These are phyloP conservation scores for Epirrita christyi DNA, from an alignment of 2,888 invertebrate species.

Conservation along the genomic window DNA sequence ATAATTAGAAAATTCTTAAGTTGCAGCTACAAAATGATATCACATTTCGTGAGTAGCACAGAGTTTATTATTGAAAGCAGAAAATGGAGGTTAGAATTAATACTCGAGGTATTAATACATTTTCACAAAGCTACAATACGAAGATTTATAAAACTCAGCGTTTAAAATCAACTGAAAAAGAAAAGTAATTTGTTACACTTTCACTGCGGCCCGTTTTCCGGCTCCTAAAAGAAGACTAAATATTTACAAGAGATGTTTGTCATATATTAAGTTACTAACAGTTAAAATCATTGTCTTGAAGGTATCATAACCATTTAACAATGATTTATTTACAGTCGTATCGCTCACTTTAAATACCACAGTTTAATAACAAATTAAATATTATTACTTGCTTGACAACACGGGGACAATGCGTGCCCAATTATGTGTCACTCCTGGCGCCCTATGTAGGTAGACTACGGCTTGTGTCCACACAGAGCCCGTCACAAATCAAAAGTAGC, in stretches of 20 bases:
- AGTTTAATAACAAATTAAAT: conserved; percentile 47
- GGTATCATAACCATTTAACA: conserved; percentile 29
- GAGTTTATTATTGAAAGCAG: not conserved
- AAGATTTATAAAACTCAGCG: not conserved
- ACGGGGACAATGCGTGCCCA: conserved; percentile 54
- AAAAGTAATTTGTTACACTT: too few species aligned
- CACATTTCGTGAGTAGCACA: not conserved
- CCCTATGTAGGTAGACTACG: conserved; percentile 53
- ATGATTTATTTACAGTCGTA: conserved; percentile 34
- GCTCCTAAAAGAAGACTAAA: too few species aligned
- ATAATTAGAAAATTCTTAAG: conserved; percentile 60
- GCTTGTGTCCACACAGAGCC: not conserved
- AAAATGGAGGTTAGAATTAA: too few species aligned
- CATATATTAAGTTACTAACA: conserved; percentile 11
- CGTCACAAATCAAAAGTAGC: conserved; percentile 4
- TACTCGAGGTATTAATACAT: not conserved
- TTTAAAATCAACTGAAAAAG: not conserved
- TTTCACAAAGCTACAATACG: not conserved
- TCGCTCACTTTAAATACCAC: conserved; percentile 41
- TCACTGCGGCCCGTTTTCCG: too few species aligned
- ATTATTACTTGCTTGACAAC: conserved; percentile 43
- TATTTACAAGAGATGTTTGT: not conserved
- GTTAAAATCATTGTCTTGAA: conserved; percentile 24
- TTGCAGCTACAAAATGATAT: conserved; percentile 22
- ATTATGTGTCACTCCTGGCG: conserved; percentile 55